phyloP scores from a whole-genome alignment of 2,113 vertebrate genomes.

The Shinisaurus crocodilurus region DNA sequence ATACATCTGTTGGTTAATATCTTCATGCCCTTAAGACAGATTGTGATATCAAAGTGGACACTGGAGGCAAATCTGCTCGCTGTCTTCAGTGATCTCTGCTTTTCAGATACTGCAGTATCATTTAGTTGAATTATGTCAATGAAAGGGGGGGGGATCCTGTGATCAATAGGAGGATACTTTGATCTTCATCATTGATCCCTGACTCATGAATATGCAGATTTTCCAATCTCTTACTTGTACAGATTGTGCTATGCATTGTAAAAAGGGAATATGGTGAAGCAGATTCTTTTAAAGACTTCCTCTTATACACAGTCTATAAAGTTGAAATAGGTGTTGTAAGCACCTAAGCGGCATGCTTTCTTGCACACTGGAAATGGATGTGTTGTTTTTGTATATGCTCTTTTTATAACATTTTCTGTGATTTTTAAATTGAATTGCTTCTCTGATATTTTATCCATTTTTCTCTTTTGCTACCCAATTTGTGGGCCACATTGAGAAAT shows the following conservation, averaged over 20 bases:
- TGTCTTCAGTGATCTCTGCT: not conserved
- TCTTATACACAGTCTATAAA: not conserved
- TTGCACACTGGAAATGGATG: not conserved
- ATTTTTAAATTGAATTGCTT: not conserved
- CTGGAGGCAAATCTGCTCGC: not conserved
- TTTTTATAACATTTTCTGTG: not conserved
- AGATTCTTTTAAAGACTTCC: not conserved
- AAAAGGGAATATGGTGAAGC: not conserved
- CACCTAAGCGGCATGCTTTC: not conserved
- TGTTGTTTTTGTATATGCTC: not conserved
- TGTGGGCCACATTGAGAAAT: not conserved
- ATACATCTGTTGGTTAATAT: not conserved
- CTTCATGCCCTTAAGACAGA: not conserved
- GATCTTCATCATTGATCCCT: constrained; percentile 24
- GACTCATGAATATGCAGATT: constrained; percentile 8
- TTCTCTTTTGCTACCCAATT: not conserved
- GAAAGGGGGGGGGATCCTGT: not conserved
- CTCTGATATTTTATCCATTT: not conserved
- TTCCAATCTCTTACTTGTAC: not conserved
- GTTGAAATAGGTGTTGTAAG: not conserved
- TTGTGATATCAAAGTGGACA: not conserved
- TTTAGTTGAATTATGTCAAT: constrained; percentile 10
- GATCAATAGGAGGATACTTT: constrained; percentile 16
- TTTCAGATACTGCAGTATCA: not conserved
- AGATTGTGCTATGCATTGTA: not conserved